phyloP scores from a whole-genome alignment of 2,888 invertebrate genomes.

The Lithophane ornitopus region DNA sequence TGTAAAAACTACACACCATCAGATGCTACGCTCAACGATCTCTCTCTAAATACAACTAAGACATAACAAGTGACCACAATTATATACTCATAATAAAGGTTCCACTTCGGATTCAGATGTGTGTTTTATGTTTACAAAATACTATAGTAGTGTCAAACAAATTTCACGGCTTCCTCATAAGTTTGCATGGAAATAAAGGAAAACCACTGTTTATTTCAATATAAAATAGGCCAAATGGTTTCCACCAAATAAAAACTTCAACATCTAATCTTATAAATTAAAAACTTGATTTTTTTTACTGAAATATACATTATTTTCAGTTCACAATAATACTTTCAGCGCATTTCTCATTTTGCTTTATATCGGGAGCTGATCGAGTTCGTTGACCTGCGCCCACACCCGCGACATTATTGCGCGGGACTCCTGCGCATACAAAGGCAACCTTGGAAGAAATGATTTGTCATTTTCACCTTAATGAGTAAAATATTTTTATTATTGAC shows the following conservation, averaged over 20 bases:
- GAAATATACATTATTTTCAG: constrained; percentile 23
- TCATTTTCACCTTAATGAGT: constrained; percentile 26
- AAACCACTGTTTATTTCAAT: background rate
- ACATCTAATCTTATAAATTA: background rate
- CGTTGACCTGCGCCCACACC: constrained; percentile 52
- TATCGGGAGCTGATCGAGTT: constrained; percentile 32
- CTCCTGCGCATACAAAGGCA: constrained; percentile 52
- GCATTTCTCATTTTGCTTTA: constrained; percentile 34
- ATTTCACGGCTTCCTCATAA: background rate
- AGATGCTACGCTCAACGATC: too few species aligned
- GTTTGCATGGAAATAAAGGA: background rate
- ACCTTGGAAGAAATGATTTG: constrained; percentile 36
- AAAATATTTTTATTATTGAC: constrained; percentile 6
- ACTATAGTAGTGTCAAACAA: background rate
- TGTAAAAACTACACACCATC: too few species aligned
- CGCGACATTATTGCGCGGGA: constrained; percentile 21
- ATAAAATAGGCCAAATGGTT: background rate
- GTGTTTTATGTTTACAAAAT: background rate
- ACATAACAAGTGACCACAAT: too few species aligned
- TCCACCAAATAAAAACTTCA: constrained; percentile 23
- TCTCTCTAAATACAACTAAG: too few species aligned
- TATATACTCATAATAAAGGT: too few species aligned
- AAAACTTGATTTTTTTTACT: background rate
- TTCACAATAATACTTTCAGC: constrained; percentile 41
- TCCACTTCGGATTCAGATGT: background rate